Evolutionary conservation across 1,140 invertebrate genomes (phyloP).

Genomic region (Gryllus bimaculatus): DNA sequence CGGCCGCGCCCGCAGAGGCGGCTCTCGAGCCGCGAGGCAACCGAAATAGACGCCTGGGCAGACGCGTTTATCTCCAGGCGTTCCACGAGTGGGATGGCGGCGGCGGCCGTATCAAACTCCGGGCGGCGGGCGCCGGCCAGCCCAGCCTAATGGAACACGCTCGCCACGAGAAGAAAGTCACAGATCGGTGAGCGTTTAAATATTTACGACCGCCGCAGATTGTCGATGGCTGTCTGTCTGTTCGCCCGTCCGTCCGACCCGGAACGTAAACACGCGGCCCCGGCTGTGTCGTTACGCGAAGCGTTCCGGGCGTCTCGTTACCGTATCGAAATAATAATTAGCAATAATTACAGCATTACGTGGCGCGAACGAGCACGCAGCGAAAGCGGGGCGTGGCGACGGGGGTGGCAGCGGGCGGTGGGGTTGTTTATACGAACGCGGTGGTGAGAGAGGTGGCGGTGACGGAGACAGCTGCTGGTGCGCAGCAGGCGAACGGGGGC

Average conservation of each 20-base stretch:
- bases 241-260: no score
- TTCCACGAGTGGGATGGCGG: not conserved
- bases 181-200: not conserved
- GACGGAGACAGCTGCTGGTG: no score
- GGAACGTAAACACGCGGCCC: no score
- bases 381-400: no score
- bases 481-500: no score
- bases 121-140: not conserved
- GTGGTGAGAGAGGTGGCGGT: no score
- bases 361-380: not conserved
- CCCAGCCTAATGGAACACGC: not conserved
- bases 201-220: not conserved
- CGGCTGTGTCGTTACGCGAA: not conserved
- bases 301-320: not conserved
- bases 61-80: not conserved
- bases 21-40: not conserved
- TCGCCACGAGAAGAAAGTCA: not conserved
- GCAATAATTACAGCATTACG: constrained; percentile 4
- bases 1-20: not conserved
- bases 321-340: constrained; percentile 5
- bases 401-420: no score
- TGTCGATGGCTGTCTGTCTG: not conserved
- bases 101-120: not conserved
- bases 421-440: no score
- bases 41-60: not conserved